phyloP scores from a whole-genome alignment of 2,113 vertebrate genomes.

The Pipra filicauda region DNA sequence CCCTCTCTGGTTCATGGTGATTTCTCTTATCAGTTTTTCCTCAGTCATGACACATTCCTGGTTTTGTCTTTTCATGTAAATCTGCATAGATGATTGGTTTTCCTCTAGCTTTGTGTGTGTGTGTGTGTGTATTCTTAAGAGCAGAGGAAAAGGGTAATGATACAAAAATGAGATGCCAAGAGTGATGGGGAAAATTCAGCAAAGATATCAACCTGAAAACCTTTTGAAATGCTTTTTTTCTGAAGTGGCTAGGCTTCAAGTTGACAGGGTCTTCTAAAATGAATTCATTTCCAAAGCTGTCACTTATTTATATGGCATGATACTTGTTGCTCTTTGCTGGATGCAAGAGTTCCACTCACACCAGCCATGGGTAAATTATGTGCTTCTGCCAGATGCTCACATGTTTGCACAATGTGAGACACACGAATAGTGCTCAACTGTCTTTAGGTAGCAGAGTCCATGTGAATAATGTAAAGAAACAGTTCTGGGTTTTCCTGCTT shows the following conservation, averaged over 20 bases:
- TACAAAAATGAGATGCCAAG: neutral
- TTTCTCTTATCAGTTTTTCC: neutral
- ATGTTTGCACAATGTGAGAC: neutral
- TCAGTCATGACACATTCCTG: neutral
- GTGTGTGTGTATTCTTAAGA: neutral
- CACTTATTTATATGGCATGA: neutral
- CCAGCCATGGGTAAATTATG: neutral
- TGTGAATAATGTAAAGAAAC: neutral
- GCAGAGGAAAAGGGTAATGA: neutral
- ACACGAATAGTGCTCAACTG: neutral
- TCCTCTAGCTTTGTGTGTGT: neutral
- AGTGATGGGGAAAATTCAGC: neutral
- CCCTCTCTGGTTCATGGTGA: neutral
- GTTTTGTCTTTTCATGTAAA: neutral
- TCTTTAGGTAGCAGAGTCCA: neutral
- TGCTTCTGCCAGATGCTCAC: neutral
- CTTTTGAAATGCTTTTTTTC: neutral
- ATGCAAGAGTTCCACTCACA: neutral
- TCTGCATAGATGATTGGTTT: neutral
- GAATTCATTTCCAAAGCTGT: neutral
- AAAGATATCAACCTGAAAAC: constrained; percentile 18
- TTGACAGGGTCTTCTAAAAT: neutral
- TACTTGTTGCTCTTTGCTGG: neutral
- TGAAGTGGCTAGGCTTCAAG: neutral
- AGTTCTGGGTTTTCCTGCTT: neutral